Percentiles rank a stretch among this genome's conserved stretches.
Conservation (phyloP, 2,888 invertebrate species). For the Endotricha flammealis region DNA sequence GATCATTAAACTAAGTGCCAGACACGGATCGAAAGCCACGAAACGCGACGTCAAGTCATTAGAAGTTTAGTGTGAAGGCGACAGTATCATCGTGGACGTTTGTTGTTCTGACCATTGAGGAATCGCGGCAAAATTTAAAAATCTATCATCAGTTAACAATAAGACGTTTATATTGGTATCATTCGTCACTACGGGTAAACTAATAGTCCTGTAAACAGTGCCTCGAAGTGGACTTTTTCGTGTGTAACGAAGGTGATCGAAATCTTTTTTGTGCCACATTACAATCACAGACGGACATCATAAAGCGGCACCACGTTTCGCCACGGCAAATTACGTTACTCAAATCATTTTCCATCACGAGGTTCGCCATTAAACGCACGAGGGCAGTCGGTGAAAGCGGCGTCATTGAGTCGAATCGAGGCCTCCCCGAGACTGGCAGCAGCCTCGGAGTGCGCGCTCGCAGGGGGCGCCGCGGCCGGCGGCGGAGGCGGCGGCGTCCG, state of each 20-base stretch:
- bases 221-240: conserved; percentile 9
- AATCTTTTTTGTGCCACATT: conserved; percentile 18
- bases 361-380: conserved; percentile 57
- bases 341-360: conserved; percentile 57
- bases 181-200: conserved; percentile 4
- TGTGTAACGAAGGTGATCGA: conserved; percentile 18
- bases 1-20: conserved; percentile 32
- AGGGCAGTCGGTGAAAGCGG: conserved; percentile 57
- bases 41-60: conserved; percentile 28
- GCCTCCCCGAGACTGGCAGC: conserved; percentile 59
- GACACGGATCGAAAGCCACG: conserved; percentile 27
- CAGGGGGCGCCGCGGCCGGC: conserved; percentile 43
- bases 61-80: conserved; percentile 31
- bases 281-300: conserved; percentile 22
- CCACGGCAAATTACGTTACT: conserved; percentile 70
- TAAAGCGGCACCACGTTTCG: conserved; percentile 70
- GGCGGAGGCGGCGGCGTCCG: conserved; percentile 59
- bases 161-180: conserved; percentile 8
- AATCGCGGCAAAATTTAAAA: conserved; percentile 33
- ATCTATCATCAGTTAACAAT: conserved; percentile 11
- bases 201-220: conserved; percentile 8
- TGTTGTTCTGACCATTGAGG: conserved; percentile 36
- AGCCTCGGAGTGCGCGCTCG: conserved; percentile 51
- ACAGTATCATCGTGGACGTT: conserved; percentile 34
- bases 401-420: conserved; percentile 70